Evolutionary conservation across 1,140 invertebrate genomes (phyloP), one percentile per base, ranked within the genome.

Genomic region (Macrostomum lignano): DNA sequence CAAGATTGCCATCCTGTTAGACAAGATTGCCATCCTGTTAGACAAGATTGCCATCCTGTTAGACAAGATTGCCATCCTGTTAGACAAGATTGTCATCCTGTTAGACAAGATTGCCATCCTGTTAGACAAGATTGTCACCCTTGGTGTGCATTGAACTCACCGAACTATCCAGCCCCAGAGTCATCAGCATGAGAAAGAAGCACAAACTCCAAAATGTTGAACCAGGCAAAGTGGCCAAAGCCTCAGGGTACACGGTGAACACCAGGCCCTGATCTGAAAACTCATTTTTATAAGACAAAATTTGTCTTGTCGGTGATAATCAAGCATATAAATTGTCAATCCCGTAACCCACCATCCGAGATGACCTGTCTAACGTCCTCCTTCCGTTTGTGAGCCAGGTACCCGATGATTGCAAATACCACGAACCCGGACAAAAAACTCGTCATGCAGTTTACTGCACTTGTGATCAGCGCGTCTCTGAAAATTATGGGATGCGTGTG

Each of bases 121-220:
- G n/a, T n/a, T n/a, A n/a, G n/a, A n/a, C n/a, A n/a, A n/a, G n/a
- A n/a, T n/a, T n/a, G n/a, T n/a, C n/a, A n/a, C n/a, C n/a, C n/a
- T n/a, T n/a, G n/a, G n/a, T n/a, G n/a, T n/a, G n/a, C n/a, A n/a
- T n/a, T n/a, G n/a, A n/a, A 21, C 21, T 52, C 64, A 79, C 75
- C 67, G 79, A 73, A 55, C 74, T 82, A 51, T 86, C 81, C 19
- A 86, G 63, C 22, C 76, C 75, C 3, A 57, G 42, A 37, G 44
- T 44, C 20, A 55, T 40, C 7, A 57, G 35, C 51, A 55, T 57
- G 29, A 55, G 43, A 40, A 57, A 55, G 40, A 57, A 55, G 3
- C 51, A 39, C 11, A 45, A 44, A 11, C 51, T 44, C 40, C 52
- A 49, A 11, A 57, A 39, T 28, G 49, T 46, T 10, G 48, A 42